Percentiles rank a stretch among this genome's conserved stretches.
Evolutionary conservation across 2,113 vertebrate species (phyloP).

Genomic region (Paedocypris sp.): DNA sequence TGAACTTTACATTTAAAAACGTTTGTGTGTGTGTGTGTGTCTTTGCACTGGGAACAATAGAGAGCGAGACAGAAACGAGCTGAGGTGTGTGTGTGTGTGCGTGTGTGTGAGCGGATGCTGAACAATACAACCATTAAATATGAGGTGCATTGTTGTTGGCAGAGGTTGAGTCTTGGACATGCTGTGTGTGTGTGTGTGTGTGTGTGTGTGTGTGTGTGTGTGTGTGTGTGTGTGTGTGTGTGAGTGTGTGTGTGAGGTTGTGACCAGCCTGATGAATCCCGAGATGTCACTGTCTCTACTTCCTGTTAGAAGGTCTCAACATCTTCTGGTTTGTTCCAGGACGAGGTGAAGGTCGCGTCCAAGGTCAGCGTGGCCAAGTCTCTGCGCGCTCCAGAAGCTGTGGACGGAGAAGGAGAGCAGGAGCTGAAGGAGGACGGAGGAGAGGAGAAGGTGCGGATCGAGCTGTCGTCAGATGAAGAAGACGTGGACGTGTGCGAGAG

Average conservation of each 20-base stretch:
- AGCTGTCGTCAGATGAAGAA: conserved; percentile 90
- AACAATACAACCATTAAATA: conserved; percentile 35
- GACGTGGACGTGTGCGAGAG: conserved; percentile 80
- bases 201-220: no score
- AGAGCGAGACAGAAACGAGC: no score
- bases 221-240: neutral
- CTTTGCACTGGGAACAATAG: no score
- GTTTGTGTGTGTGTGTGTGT: no score
- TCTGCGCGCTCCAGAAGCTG: conserved; percentile 68
- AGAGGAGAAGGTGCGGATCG: conserved; percentile 65
- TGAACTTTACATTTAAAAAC: no score
- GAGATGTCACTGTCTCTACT: conserved; percentile 33
- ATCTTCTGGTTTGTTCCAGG: no score
- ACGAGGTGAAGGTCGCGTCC: conserved; percentile 83
- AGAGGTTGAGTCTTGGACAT: neutral
- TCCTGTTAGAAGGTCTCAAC: no score
- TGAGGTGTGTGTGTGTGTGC: neutral
- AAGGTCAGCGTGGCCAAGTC: conserved; percentile 82
- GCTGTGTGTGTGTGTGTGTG: conserved; percentile 16
- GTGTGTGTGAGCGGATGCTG: neutral
- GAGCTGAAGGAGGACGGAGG: conserved; percentile 32
- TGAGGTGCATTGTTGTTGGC: conserved; percentile 22
- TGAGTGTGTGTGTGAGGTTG: neutral
- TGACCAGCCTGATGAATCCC: neutral
- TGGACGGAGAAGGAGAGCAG: conserved; percentile 53